Evolutionary conservation across 2,113 vertebrate genomes (phyloP), one percentile per base, ranked within the genome.

Genomic region (Otus sunia): DNA sequence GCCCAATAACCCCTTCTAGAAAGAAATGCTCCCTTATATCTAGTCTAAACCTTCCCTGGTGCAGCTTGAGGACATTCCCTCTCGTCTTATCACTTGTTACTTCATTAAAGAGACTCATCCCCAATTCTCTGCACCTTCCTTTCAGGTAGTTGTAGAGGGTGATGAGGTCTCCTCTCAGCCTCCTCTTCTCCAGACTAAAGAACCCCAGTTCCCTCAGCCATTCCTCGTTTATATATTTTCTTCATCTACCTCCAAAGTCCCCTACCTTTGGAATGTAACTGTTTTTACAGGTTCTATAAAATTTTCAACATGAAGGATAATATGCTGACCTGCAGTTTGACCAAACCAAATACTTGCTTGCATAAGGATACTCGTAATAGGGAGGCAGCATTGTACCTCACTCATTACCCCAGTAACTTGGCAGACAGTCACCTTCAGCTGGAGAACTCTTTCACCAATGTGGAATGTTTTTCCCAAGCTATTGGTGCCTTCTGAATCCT

Each of bases 311-410:
- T 1, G 1, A 53, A 27, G 14, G 45, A 53, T 9, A 11, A 1
- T 5, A 37, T 1, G 4, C 12, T 86, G 63, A 29, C 3, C 5
- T 15, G 19, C 12, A 77, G 12, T 21, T 26, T 49, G 73, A 79
- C 21, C 62, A 58, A 82, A 75, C 29, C 13, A 19, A 74, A 27
- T 41, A 14, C 23, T 43, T 8, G 1, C 34, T 26, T 34, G 21
- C 29, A 3, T 9, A 18, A 47, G 22, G 66, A 9, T 14, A 58
- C 6, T 47, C n/a, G 2, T 4, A 6, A 26, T 1, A 45, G 11
- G 30, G 23, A 74, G 37, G 62, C 36, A 81, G n/a, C 45, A 16
- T 5, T 3, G 1, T n/a, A n/a, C 39, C 58, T 49, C 50, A 29
- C 41, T 55, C 47, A 49, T 7, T 72, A 55, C 10, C 59, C 34